Base-by-base conservation (phyloP, 2,113 vertebrate species). In the Brevimyrus niger region DNA sequence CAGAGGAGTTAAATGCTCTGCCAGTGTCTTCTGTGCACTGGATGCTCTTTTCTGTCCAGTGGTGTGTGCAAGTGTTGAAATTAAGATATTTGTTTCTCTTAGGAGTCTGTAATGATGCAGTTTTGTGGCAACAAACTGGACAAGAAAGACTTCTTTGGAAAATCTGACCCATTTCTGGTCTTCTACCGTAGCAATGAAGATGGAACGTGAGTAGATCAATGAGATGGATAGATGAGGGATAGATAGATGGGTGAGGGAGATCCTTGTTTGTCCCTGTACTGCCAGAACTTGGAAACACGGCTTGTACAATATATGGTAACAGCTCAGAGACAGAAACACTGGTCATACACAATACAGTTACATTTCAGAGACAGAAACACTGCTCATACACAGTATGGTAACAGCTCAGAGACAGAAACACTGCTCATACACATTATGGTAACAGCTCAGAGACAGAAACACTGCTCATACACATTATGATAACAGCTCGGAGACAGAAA, bases 151-250 rank as follows among this genome's bases (percentile, higher is more conserved):
- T 80, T 80, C 73, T 80, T 80, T 10, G 73, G 73, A 80, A 80
- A 80, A 80, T 80, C 73, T 0, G 73, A 80, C 17, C 73, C 73
- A 0, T 80, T 80, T 42, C 15, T 80, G 73, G 73, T 80, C 35
- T 80, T 80, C 73, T 80, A 80, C 73, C 73, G 73, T 42, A 80
- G 73, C 73, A 80, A 80, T 80, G 73, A 80, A 38, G 73, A 80
- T 80, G 73, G 73, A 80, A 80, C 73, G 73, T 80, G 73, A 80
- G 73, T 80, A 80, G 73, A 80, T 80, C 13, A 11, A 42, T 80
- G 73, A 80, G n/a, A 80, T 80, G 35, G 73, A 80, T 1, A 19
- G 35, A 80, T 80, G 73, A 80, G n/a, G 61, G 61, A 80, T 42
- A 2, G 35, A 80, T 80, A 5, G 35, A 42, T 80, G 9, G 61